Conservation (phyloP, 2,113 vertebrate genomes). For the Burhinus bistriatus region DNA sequence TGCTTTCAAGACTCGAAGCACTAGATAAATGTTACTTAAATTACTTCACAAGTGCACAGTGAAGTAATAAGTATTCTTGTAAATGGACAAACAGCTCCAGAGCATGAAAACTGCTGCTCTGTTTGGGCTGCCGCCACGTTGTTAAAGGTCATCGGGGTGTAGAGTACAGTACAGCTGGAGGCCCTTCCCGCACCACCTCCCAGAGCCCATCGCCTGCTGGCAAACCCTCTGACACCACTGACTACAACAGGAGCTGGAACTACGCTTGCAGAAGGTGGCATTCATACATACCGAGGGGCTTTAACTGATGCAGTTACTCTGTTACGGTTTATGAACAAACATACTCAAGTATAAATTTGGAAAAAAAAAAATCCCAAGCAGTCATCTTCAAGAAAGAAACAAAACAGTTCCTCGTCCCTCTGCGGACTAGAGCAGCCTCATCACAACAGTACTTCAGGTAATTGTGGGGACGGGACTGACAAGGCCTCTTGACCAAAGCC, state of each 20-base stretch:
- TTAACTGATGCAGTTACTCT: not conserved
- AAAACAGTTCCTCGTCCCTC: not conserved
- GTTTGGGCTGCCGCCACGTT: not conserved
- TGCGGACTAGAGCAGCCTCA: not conserved
- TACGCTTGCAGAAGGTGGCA: not conserved
- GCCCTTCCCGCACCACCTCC: not conserved
- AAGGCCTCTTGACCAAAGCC: not conserved
- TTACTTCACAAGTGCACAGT: not conserved
- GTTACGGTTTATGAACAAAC: not conserved
- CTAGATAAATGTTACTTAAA: not conserved
- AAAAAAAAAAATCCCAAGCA: not conserved
- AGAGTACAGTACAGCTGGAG: not conserved
- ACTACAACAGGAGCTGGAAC: not conserved
- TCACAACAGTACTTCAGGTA: not conserved
- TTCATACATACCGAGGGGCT: not conserved
- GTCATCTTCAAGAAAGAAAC: not conserved
- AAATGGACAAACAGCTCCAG: not conserved
- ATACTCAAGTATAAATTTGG: not conserved
- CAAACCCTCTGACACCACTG: not conserved
- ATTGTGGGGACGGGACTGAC: not conserved
- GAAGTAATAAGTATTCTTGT: not conserved
- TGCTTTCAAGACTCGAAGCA: not conserved
- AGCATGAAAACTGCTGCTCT: not conserved
- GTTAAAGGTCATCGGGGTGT: constrained; percentile 18
- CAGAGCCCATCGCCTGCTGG: too few species aligned